Evolutionary conservation across 1,140 invertebrate genomes (phyloP), one percentile per base, ranked within the genome.

Genomic region (Notospermus geniculatus): DNA sequence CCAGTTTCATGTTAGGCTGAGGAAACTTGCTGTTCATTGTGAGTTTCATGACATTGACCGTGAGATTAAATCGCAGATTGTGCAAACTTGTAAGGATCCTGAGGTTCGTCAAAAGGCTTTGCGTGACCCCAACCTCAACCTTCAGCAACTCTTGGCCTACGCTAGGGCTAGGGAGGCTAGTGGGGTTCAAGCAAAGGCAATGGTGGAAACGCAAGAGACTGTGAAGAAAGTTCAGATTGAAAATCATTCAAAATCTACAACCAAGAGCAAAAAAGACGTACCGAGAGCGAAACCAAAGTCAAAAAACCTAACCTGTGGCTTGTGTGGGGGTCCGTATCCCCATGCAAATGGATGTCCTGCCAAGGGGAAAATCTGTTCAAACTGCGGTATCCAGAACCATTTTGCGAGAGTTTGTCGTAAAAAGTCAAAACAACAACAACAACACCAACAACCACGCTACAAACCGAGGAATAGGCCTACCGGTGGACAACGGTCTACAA

Each of bases 21-120:
- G 46, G n/a, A 27, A 50, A 19, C 46, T 50, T 5, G n/a, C 4
- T n/a, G 4, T 19, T 7, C 25, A 19, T 50, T 50, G 46, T 50
- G 46, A 50, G 19, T 50, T 23, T 50, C 19, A 27, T 27, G 25
- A 50, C n/a, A n/a, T 23, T 4, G 46, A 50, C 9, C 25, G 19
- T 50, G 46, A 50, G 46, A 50, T 50, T 27, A 50, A 27, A 50
- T 19, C n/a, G 19, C 46, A 50, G 46, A 50, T 50, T n/a, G 46
- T 50, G 9, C 19, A 50, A 50, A 50, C n/a, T 19, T 50, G 46
- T 27, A 5, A n/a, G 4, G 25, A 27, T n/a, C 9, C 9, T 50
- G 46, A 50, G n/a, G 19, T 50, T 27, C 46, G 46, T 23, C 19
- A 23, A 50, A 50, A 50, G 25, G n/a, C 25, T 5, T 27, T 50